Base-by-base conservation (phyloP, 2,797 vertebrate species). In the Emys orbicularis region DNA sequence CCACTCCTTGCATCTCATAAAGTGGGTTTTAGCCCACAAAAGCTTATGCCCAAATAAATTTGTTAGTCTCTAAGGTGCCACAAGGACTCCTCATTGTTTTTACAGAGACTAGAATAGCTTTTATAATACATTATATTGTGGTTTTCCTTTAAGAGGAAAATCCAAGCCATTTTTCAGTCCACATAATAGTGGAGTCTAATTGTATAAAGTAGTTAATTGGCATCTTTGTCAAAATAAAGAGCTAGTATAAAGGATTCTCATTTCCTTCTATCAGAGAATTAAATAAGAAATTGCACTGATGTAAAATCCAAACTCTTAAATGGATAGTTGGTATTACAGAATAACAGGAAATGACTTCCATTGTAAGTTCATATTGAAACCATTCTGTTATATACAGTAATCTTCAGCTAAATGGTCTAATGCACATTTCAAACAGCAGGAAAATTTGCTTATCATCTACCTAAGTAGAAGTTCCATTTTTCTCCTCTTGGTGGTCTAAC, bases 181-280 rank as follows among this genome's bases (percentile, higher is more conserved):
- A 83, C 79, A 84, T 93, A 95, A 97, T 81, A 95, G 96, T 90
- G 94, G 95, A 97, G 57, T 31, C 94, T 98, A 97, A 98, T 95
- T 97, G 96, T 97, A 96, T 97, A 95, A 98, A 97, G 97, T 84
- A 96, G 94, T 93, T 97, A 96, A 98, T 98, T 97, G 97, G 95
- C 96, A 95, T 97, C 97, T 98, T 98, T 97, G 97, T 97, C 98
- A 98, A 98, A 98, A 94, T 93, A 96, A 97, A 97, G 95, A 94
- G 87, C 83, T 86, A 50, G 68, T 79, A 91, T 86, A 95, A 97
- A 97, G 95, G 94, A 95, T 97, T 94, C 94, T 91, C 82, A 97
- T 96, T 96, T 96, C 81, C 83, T 96, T 95, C 88, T 90, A 95
- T 91, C 57, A 93, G 91, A 90, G 81, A 93, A 89, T 79, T 50